Percentiles rank a stretch among this genome's conserved stretches.
Conservation (phyloP, 2,113 vertebrate species). For the Hystrix cristata region DNA sequence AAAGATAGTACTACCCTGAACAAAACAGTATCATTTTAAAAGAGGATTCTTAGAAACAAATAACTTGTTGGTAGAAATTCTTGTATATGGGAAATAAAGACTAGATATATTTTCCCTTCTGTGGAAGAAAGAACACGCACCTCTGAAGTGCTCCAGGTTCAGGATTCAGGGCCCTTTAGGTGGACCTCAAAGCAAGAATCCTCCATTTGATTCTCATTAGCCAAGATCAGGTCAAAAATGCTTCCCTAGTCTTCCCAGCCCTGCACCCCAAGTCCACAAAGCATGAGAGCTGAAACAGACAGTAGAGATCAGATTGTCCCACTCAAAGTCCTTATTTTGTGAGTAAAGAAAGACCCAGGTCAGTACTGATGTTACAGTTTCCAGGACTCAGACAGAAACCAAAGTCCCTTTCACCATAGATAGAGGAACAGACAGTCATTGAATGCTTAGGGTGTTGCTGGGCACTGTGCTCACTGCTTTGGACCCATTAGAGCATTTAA, state of each 20-base stretch:
- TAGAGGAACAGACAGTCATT: background rate
- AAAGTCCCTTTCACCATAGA: too few species aligned
- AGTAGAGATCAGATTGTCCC: background rate
- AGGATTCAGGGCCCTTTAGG: background rate
- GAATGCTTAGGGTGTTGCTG: background rate
- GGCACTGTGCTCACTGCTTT: background rate
- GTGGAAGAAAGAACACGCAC: background rate
- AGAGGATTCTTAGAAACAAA: background rate
- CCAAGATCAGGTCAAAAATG: background rate
- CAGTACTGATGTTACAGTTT: background rate
- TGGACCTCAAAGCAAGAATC: background rate
- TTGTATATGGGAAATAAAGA: background rate
- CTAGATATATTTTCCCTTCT: background rate
- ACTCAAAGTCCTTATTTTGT: background rate
- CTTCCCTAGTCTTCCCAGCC: background rate
- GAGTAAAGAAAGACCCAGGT: background rate
- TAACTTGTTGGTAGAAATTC: background rate
- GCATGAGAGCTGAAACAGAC: background rate
- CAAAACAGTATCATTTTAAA: background rate
- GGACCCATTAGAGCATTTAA: background rate
- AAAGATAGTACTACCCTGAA: background rate
- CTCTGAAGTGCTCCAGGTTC: background rate
- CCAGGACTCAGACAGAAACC: background rate
- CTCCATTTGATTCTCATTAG: background rate
- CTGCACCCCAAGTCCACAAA: background rate